Base-by-base conservation (phyloP, 2,797 vertebrate genomes). In the Hapalemur alaotrensis region DNA sequence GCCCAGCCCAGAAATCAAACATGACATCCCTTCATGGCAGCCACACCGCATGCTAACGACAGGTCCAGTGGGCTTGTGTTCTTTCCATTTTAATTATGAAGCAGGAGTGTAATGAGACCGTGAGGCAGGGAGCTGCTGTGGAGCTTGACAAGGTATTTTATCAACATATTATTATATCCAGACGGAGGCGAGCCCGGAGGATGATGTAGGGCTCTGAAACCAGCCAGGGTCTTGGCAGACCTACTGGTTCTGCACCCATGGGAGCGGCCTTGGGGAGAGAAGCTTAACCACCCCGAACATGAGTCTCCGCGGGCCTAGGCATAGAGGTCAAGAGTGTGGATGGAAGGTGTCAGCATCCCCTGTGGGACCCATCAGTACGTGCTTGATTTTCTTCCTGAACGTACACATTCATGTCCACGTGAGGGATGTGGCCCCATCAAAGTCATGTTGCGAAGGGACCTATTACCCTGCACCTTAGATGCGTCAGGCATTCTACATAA, bases 81-180 rank as follows among this genome's bases (percentile, higher is more conserved):
- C 97, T 95, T 97, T 98, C 97, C 78, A 72, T 96, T 96, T 96
- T 91, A 93, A 96, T 93, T 97, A 97, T 17, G 76, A 97, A 96
- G 96, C 95, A 92, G 72, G 75, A 43, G 3, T 93, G 73, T 92
- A 94, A 89, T 57, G 59, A 97, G 86, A 87, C 92, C 76, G 32
- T 86, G 48, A 83, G 96, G 84, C 69, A 41, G 57, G 92, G 75
- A 97, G 95, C 61, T 59, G 63, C 89, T 91, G 89, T 85, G 95
- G 97, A 87, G 73, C 65, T 97, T 95, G 85, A 80, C 84, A 93
- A 97, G 82, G 67, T 92, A 95, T 94, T 97, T 76, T 10, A 0
- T 98, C 95, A 96, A 86, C 86, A 75, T 86, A 75, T 96, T 93
- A 85, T 95, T 97, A 94, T 91, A 50, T 75, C 93, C 94, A 93